Evolutionary conservation across 1,140 invertebrate genomes (phyloP), one percentile per base, ranked within the genome.

Genomic region (Aphelenchoides avenae): DNA sequence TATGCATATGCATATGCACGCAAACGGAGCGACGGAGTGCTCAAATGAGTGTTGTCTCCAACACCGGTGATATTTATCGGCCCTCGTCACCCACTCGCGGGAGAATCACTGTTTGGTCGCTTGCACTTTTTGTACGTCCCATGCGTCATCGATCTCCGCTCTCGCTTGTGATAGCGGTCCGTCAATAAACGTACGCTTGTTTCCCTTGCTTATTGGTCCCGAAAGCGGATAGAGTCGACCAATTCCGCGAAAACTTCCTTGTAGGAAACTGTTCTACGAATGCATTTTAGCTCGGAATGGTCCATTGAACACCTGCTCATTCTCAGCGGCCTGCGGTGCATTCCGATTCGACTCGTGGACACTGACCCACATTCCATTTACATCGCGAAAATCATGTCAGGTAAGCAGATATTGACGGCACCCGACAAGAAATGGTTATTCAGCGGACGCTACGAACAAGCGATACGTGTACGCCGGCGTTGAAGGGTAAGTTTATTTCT

Each of bases 401-500:
- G n/a, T 30, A 26, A 33, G 5, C 24, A 40, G 51, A 54, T 37
- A 6, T 18, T 13, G 1, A 26, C 11, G 52, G 27, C 7, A 11
- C 24, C 22, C 7, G 34, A 26, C 36, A 13, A 18, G 20, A n/a
- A n/a, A n/a, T n/a, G n/a, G n/a, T n/a, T n/a, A n/a, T n/a, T n/a
- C n/a, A n/a, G n/a, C 15, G 3, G 49, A 24, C 22, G 48, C 27
- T 9, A 26, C 9, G 34, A 49, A 31, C 9, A 39, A 31, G 33
- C 42, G n/a, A n/a, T n/a, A n/a, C n/a, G n/a, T 64, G 13, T 65
- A 48, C 39, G 56, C 51, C 27, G 65, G 65, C 37, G 42, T 68
- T 48, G 65, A 68, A 37, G 65, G 65, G 52, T 53, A 53, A 22
- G n/a, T n/a, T n/a, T n/a, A n/a, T n/a, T n/a, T n/a, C n/a, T n/a